A percentile compares a stretch with the other conserved stretches of the same genome.
Evolutionary conservation across 2,797 vertebrate genomes (phyloP).

Genomic region (Channallabes apus): DNA sequence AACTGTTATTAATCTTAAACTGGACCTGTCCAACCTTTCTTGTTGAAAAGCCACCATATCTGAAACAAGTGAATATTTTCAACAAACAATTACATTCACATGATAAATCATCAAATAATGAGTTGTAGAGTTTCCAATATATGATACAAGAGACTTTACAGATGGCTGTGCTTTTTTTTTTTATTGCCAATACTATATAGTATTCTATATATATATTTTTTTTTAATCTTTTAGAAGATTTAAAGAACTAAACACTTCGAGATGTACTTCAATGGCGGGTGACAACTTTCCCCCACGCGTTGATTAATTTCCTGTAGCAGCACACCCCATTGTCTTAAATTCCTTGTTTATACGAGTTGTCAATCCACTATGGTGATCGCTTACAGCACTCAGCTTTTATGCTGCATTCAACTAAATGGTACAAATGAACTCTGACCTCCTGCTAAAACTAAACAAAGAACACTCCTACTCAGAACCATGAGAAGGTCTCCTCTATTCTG

Average conservation of each 20-base stretch:
- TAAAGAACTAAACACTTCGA: background rate
- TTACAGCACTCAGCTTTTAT: background rate
- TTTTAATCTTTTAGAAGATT: no score
- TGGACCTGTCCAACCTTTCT: no score
- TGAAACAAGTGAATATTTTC: no score
- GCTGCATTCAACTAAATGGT: background rate
- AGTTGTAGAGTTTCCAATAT: no score
- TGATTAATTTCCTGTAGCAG: background rate
- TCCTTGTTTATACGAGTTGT: background rate
- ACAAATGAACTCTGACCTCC: background rate
- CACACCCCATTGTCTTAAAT: background rate
- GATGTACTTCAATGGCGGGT: background rate
- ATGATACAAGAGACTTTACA: no score
- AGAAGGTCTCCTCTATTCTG: background rate
- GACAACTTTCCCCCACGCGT: background rate
- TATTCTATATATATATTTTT: no score
- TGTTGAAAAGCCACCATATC: no score
- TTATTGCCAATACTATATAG: no score
- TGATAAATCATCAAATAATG: no score
- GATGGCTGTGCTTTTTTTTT: no score
- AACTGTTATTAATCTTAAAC: no score
- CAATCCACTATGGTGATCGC: background rate
- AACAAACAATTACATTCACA: no score
- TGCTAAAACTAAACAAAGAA: background rate
- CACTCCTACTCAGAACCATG: background rate